Percentiles rank a stretch among this genome's conserved stretches.
Evolutionary conservation across 92 coral and sea anemone genomes (phyloP).

Genomic region (Virgularia gustaviana): DNA sequence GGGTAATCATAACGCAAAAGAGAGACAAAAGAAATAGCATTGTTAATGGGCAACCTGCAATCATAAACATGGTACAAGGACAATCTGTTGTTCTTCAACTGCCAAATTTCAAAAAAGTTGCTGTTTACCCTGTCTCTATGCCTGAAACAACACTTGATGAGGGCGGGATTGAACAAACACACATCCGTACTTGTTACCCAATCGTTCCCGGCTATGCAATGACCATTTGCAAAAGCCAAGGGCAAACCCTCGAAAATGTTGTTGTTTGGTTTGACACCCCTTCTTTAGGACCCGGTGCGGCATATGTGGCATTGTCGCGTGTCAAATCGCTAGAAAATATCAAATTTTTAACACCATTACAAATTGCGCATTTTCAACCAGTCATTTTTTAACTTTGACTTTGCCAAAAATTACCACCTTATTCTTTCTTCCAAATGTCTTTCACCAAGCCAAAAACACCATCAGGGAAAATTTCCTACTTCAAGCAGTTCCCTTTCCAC

Average conservation of each 20-base stretch:
- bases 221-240: background rate
- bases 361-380: constrained; percentile 8
- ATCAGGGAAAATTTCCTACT: background rate
- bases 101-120: background rate
- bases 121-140: background rate
- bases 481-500: background rate
- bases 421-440: background rate
- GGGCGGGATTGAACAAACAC: no score
- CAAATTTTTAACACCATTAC: constrained; percentile 8
- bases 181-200: no score
- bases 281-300: background rate
- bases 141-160: no score
- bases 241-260: background rate
- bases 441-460: background rate
- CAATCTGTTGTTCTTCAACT: background rate
- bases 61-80: background rate
- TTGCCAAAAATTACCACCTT: background rate
- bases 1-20: background rate
- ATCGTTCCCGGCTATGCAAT: no score
- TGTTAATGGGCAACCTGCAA: background rate
- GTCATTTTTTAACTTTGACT: background rate
- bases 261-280: constrained; percentile 2
- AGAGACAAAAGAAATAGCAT: background rate
- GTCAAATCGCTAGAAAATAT: constrained; percentile 2
- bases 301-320: constrained; percentile 17